These are phyloP conservation scores for Eurypyga helias DNA, from an alignment of 2,113 vertebrate genomes.

Conservation along the genomic window DNA sequence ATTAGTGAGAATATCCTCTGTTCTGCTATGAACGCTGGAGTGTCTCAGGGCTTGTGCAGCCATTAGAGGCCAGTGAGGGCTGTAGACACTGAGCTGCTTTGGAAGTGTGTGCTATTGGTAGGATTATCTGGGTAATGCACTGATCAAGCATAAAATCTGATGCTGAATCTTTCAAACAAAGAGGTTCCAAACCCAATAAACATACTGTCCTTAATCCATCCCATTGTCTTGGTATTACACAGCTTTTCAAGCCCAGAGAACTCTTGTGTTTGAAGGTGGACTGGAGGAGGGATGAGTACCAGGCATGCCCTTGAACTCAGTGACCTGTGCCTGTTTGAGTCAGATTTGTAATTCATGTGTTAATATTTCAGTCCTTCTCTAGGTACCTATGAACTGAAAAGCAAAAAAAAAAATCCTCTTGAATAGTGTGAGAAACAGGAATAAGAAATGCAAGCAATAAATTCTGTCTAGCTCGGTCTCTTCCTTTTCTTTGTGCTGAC, in stretches of 20 bases:
- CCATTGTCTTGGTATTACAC: background rate
- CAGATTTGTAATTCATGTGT: background rate
- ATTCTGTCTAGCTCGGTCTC: background rate
- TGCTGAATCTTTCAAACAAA: background rate
- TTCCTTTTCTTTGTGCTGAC: slow-evolving; percentile 33
- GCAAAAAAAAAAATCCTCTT: background rate
- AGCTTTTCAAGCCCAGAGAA: background rate
- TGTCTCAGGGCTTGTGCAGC: background rate
- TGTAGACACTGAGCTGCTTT: background rate
- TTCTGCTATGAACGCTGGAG: background rate
- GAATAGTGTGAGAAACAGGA: background rate
- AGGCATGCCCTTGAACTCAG: background rate
- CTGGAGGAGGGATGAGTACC: background rate
- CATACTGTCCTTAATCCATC: background rate
- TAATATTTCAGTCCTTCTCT: background rate
- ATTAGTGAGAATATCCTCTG: background rate
- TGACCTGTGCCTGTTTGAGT: background rate
- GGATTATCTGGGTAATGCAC: background rate
- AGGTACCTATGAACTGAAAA: background rate
- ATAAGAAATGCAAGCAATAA: background rate
- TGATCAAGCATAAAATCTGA: background rate
- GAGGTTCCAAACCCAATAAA: background rate
- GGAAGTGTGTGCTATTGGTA: background rate
- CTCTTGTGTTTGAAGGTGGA: background rate
- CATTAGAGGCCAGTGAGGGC: background rate